Conservation (phyloP, 92 coral and sea anemone genomes). For the Heteractis magnifica region DNA sequence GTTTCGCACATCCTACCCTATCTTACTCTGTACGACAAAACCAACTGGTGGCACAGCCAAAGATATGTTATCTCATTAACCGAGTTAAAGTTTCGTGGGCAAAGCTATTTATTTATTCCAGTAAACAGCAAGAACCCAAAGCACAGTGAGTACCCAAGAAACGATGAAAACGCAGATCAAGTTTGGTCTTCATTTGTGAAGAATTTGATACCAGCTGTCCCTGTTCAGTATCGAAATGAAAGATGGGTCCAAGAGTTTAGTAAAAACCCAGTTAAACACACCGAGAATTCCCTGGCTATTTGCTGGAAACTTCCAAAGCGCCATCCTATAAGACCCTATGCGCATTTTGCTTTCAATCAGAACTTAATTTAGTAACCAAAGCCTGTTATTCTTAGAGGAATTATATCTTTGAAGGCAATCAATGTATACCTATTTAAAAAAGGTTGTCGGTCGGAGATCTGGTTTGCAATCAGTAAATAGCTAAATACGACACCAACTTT, state of each 20-base stretch:
- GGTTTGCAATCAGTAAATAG: too few relatives aligned
- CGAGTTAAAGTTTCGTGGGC: conserved; percentile 51
- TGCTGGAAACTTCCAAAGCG: conserved; percentile 31
- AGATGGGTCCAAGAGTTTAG: conserved; percentile 23
- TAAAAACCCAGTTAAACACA: conserved; percentile 25
- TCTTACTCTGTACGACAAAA: conserved; percentile 28
- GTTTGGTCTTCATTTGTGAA: conserved; percentile 44
- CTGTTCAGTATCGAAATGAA: conserved; percentile 8
- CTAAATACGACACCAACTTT: too few relatives aligned
- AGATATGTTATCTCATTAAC: conserved; percentile 39
- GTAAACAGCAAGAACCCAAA: conserved; percentile 10
- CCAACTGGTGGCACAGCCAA: conserved; percentile 50
- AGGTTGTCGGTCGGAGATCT: too few relatives aligned
- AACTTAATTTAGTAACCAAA: neutral
- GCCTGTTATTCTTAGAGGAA: neutral
- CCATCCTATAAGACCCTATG: conserved; percentile 33
- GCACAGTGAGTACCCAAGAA: conserved; percentile 42
- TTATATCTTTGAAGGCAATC: too few relatives aligned
- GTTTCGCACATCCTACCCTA: conserved; percentile 41
- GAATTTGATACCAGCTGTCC: conserved; percentile 2
- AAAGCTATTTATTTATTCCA: conserved; percentile 39
- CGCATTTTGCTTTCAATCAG: conserved; percentile 12
- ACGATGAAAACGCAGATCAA: conserved; percentile 24
- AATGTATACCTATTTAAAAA: too few relatives aligned
- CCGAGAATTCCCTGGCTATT: conserved; percentile 34